Percentiles rank a stretch among this genome's conserved stretches.
Conservation (phyloP, 2,113 vertebrate species). For the Oxyura jamaicensis region DNA sequence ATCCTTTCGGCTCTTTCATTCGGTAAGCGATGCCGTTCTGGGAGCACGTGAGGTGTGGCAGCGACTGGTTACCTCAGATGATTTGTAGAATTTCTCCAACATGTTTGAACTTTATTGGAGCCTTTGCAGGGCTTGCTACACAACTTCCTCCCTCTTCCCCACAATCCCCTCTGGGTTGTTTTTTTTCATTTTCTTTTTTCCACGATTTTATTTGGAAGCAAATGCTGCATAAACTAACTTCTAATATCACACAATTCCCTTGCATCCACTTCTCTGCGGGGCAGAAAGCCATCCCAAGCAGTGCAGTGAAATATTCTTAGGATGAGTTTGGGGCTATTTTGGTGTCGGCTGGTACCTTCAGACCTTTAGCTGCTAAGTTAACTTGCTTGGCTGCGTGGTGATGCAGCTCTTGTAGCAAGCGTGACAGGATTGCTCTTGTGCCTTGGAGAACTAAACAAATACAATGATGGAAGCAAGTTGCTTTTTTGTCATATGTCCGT, state of each 20-base stretch:
- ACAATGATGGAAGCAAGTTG: not conserved
- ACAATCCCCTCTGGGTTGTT: not conserved
- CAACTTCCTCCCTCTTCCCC: not conserved
- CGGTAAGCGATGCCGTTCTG: constrained; percentile 63
- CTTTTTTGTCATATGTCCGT: not conserved
- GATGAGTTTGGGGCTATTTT: not conserved
- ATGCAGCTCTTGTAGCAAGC: not conserved
- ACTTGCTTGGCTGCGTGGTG: not conserved
- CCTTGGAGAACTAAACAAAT: not conserved
- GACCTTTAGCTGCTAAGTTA: not conserved
- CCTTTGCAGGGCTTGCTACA: not conserved
- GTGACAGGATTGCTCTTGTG: not conserved
- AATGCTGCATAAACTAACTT: not conserved
- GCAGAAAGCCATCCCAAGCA: not conserved
- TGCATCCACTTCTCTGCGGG: not conserved
- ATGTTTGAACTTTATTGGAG: not conserved
- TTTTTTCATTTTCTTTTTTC: not conserved
- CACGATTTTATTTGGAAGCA: not conserved
- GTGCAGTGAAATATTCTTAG: not conserved
- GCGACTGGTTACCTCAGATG: not conserved
- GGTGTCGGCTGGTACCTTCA: not conserved
- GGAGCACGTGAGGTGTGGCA: not conserved
- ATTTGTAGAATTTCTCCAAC: not conserved
- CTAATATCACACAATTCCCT: not conserved
- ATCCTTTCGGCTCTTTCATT: constrained; percentile 60